Evolutionary conservation across 2,113 vertebrate species (phyloP).

Genomic region (Amblyopsis rosae): DNA sequence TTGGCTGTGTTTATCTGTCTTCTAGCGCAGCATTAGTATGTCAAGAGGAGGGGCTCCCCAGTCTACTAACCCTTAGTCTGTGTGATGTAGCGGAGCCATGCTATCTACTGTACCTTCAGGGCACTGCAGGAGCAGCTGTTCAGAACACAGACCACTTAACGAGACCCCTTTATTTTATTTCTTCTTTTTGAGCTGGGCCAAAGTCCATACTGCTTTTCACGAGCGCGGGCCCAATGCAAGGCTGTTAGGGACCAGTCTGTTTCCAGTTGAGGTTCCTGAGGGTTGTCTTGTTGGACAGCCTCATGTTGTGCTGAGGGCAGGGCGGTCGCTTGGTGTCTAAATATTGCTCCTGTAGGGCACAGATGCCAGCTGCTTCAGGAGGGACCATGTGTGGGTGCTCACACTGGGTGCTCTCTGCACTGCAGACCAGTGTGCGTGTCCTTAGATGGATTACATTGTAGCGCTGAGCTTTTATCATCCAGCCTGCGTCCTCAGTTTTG

Average conservation of each 20-base stretch:
- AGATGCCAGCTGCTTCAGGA: conserved; percentile 31
- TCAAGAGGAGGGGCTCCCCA: conserved; percentile 21
- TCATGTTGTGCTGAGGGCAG: conserved; percentile 50
- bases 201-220: conserved; percentile 55
- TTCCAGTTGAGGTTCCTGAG: conserved; percentile 65
- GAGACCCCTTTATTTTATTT: not conserved
- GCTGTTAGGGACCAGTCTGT: conserved; percentile 48
- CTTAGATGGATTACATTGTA: conserved; percentile 12
- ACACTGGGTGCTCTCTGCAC: conserved; percentile 24
- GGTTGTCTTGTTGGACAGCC: conserved; percentile 53
- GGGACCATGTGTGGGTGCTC: conserved; percentile 20
- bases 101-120: conserved; percentile 32
- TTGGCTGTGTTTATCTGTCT: conserved; percentile 13
- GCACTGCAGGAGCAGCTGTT: conserved; percentile 58
- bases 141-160: conserved; percentile 60
- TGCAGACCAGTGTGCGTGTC: conserved; percentile 22
- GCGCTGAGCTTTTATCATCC: conserved; percentile 7
- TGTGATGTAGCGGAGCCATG: conserved; percentile 29
- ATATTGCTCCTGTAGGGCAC: conserved; percentile 40
- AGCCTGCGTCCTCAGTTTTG: not conserved
- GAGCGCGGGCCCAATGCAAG: conserved; percentile 42
- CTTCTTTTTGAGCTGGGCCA: conserved; percentile 27
- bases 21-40: conserved; percentile 16
- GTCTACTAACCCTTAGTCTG: conserved; percentile 26
- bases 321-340: conserved; percentile 54